Conservation (phyloP, 30 jellyfish, hydroid and myxozoan species). For the Nemopilema nomurai region DNA sequence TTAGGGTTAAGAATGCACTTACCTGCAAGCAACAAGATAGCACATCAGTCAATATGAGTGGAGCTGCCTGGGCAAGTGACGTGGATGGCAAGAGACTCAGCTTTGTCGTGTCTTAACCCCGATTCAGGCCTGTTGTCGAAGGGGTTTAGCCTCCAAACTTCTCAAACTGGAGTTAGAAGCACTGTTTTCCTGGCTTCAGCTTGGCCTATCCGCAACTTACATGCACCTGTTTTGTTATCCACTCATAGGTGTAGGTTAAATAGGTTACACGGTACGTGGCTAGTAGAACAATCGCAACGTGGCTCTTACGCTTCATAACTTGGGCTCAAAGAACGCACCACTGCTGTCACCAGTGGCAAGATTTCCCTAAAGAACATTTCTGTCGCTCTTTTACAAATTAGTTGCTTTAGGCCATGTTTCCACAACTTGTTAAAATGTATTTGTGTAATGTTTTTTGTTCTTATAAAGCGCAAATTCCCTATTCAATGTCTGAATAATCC, state of each 20-base stretch:
- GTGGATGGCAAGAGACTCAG: background rate
- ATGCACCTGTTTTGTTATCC: too few species aligned
- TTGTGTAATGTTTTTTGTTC: background rate
- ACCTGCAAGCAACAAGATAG: background rate
- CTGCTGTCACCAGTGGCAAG: background rate
- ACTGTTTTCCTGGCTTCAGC: background rate
- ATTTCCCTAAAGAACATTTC: too few species aligned
- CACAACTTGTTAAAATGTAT: background rate
- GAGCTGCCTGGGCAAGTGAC: background rate
- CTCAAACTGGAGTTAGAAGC: background rate
- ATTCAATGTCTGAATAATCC: background rate
- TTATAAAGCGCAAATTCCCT: background rate
- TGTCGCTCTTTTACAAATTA: background rate
- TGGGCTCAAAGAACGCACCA: background rate
- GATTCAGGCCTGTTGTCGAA: background rate
- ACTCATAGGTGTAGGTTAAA: too few species aligned
- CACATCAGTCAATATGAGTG: background rate
- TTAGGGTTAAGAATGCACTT: background rate
- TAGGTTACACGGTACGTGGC: too few species aligned
- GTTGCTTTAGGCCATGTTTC: background rate
- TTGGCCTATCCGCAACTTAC: too few species aligned
- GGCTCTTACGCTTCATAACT: too few species aligned
- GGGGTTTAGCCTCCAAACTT: background rate
- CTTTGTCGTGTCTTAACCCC: background rate
- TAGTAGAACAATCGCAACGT: too few species aligned